phyloP scores from a whole-genome alignment of 2,797 vertebrate genomes.

The Lycodopsis pacificus region DNA sequence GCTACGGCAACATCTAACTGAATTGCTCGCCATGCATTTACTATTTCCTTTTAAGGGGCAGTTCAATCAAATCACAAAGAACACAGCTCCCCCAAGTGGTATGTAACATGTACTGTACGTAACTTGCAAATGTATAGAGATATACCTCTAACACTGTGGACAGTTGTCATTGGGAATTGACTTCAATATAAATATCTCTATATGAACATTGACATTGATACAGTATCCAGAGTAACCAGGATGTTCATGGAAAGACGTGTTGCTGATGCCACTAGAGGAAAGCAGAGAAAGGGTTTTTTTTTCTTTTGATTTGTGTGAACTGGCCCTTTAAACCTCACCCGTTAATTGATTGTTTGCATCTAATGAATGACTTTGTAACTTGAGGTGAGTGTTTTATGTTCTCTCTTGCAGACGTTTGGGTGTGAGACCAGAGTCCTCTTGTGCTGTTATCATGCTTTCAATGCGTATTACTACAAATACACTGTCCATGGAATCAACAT shows the following conservation, averaged over 20 bases:
- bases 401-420: constrained; percentile 64
- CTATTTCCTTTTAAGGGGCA: not conserved
- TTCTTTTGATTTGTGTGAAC: not conserved
- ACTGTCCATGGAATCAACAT: constrained; percentile 86
- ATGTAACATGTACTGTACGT: not conserved
- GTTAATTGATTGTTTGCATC: not conserved
- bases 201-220: not conserved
- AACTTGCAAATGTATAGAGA: not conserved
- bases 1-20: not conserved
- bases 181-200: not conserved
- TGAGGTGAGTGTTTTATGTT: not conserved
- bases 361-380: not conserved
- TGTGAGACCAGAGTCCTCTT: constrained; percentile 80
- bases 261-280: not conserved
- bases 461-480: constrained; percentile 90
- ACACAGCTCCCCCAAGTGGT: not conserved
- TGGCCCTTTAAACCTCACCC: not conserved
- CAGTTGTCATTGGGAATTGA: not conserved
- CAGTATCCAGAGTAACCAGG: not conserved
- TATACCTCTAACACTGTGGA: not conserved
- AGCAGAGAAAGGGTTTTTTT: not conserved
- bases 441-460: constrained; percentile 86
- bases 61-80: not conserved
- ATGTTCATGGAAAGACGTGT: not conserved
- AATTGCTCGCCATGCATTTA: not conserved